Evolutionary conservation across 1,140 invertebrate genomes (phyloP), one percentile per base, ranked within the genome.

Genomic region (Anagrus nilaparvatae): DNA sequence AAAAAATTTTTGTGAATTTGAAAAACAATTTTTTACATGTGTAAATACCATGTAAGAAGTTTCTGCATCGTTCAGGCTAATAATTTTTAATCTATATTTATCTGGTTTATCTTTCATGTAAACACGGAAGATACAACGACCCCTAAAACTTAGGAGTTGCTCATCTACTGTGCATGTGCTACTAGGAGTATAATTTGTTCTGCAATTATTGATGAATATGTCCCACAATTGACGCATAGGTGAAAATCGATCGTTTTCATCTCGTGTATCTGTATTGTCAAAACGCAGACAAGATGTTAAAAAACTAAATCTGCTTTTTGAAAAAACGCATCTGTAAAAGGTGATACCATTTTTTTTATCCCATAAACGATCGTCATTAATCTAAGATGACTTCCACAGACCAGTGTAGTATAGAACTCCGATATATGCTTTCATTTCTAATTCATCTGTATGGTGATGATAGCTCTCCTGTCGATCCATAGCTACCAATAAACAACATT

Each of bases 21-120:
- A n/a, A n/a, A n/a, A n/a, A n/a, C n/a, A n/a, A n/a, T n/a, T n/a
- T n/a, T n/a, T n/a, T n/a, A n/a, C n/a, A n/a, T n/a, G n/a, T n/a
- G n/a, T n/a, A n/a, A n/a, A n/a, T n/a, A n/a, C n/a, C 28, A 52
- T 29, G 35, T 51, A 51, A 5, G 25, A 25, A 19, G 49, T 48
- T 12, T 12, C 3, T 12, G 40, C 40, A 41, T 51, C 46, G 23
- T 51, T 51, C 18, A 48, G 12, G 3, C 40, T 23, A 9, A 35
- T 21, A 3, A 40, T 14, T 28, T 39, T 48, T 18, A 51, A 18
- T 1, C 43, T 46, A 24, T 46, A 48, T 24, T 62, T 65, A 18
- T 46, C 49, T 2, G 63, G 61, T 54, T 67, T 62, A 14, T 36
- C 50, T 19, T 58, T 49, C 13, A 63, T 63, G 43, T 59, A 63